Base-by-base conservation (phyloP, 1,140 invertebrate genomes). In the Apis cerana region DNA sequence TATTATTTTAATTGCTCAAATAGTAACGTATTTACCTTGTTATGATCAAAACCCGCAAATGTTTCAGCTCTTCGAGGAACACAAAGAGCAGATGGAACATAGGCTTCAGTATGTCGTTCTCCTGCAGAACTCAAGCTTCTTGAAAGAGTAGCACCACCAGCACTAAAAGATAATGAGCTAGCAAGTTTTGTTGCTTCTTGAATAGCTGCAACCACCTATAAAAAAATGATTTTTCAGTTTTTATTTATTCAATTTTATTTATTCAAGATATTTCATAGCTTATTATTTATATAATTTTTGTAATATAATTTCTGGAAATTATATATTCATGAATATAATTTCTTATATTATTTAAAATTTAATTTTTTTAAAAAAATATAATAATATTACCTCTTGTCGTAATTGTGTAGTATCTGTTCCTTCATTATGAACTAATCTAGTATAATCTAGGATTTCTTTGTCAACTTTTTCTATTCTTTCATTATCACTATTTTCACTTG, bases 121-220 rank as follows among this genome's bases (percentile, higher is more conserved):
- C 98, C 98, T 10, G 97, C 98, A 50, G 98, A 98, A 93, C 97
- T 98, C 2, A 98, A 96, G 91, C 98, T 98, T 69, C 98, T 95
- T 17, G 97, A 98, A 17, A 99, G 93, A 74, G 97, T 96, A 2
- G 96, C 97, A 68, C 97, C 96, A 56, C 96, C 96, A 11, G 96
- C 95, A 89, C 96, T 95, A 50, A 87, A 93, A 7, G 93, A 96
- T 77, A 97, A 92, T 13, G 96, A 96, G 93, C 96, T 96, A 1
- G 96, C 96, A 67, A 98, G 93, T 82, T 96, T 95, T 85, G 96
- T 97, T 23, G 96, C 96, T 94, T 96, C 95, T 94, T 96, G 92
- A 13, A 95, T 93, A 75, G 93, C 91, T 84, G 91, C 87, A 43
- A 92, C 92, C 12, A 92, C 92, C 93, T 94, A 21, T 0, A 74